Evolutionary conservation across 1,140 invertebrate species (phyloP), one percentile per base, ranked within the genome.

Genomic region (Eueides isabella): DNA sequence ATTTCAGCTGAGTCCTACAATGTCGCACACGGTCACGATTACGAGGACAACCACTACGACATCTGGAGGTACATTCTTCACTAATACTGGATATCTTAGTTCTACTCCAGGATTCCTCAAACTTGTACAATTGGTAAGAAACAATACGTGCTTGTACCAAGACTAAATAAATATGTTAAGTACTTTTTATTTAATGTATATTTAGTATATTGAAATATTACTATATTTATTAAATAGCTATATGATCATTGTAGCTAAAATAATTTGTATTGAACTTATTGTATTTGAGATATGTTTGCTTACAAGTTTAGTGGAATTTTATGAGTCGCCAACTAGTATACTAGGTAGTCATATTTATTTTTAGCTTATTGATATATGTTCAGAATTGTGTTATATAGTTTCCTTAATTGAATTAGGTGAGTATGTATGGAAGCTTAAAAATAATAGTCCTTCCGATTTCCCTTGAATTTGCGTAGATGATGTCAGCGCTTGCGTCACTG

Each of bases 11-110:
- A 30, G 41, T 33, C 33, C 64, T 68, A 95, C 90, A 76, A 97
- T 97, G 97, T 97, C 97, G 75, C 97, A 97, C 91, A 95, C 96
- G 41, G 96, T 98, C 77, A 97, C 97, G 41, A 96, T 97, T 48
- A 97, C 96, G 16, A 94, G 97, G 74, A 97, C 97, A 28, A 97
- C 97, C n/a, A 97, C 96, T 16, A 96, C 96, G 5, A 95, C 95
- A 28, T 95, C 94, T n/a, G 96, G 96, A 29, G 95, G 96, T 0
- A 94, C 96, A 6, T 94, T 97, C 70, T 94, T 97, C 48, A 85
- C 97, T 61, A 97, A 98, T 83, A 96, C 95, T 3, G 96, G 96
- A 26, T 97, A 96, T 85, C 90, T 97, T 63, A 96, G 96, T 85
- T 95, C 96, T 61, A 93, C 95, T 75, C 95, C 95, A 6, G 97